Evolutionary conservation across 1,140 invertebrate species (phyloP).

Genomic region (Drosophila subobscura): DNA sequence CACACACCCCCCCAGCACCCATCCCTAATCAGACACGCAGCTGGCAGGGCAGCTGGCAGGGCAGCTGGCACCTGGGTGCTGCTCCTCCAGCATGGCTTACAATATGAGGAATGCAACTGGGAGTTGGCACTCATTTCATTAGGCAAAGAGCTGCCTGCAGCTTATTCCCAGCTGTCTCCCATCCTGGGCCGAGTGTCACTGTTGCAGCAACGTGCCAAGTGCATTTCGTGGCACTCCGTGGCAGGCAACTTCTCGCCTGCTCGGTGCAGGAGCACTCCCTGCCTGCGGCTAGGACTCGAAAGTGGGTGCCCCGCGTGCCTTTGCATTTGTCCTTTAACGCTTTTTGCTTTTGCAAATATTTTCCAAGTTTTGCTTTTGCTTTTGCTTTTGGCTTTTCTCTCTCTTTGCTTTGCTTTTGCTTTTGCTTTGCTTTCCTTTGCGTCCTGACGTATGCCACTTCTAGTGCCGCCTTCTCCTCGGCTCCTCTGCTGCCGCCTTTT

Average conservation of each 20-base stretch:
- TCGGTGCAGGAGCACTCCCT: constrained; percentile 45
- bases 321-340: constrained; percentile 7
- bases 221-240: no score
- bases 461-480: no score
- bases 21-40: no score
- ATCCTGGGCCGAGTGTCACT: no score
- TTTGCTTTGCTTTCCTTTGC: constrained; percentile 2
- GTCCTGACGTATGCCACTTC: constrained; percentile 18
- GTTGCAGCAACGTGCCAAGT: no score
- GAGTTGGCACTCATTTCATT: constrained; percentile 25
- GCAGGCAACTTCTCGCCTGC: not conserved
- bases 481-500: not conserved
- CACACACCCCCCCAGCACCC: no score
- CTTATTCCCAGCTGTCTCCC: no score
- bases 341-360: constrained; percentile 2
- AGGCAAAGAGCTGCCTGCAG: constrained; percentile 10
- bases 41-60: no score
- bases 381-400: constrained; percentile 12
- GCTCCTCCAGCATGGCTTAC: not conserved
- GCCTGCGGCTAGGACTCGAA: constrained; percentile 25
- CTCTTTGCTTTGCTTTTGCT: not conserved
- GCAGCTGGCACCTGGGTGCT: no score
- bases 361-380: not conserved
- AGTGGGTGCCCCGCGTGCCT: constrained; percentile 28
- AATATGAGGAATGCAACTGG: constrained; percentile 5